Evolutionary conservation across 2,113 vertebrate species (phyloP).

Genomic region (Setophaga petechia): DNA sequence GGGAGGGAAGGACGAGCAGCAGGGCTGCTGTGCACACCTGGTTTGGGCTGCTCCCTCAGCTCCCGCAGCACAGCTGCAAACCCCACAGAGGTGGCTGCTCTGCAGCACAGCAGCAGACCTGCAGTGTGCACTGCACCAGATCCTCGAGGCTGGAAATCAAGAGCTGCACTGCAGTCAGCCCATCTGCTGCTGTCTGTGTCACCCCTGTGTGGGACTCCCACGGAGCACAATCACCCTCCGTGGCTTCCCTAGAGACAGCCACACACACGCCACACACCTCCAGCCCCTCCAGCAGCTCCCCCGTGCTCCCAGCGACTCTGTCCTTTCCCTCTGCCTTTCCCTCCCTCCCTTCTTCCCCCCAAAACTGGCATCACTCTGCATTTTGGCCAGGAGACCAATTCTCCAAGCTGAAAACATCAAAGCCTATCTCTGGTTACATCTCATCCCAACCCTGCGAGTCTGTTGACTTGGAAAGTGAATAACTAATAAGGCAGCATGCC

Average conservation of each 20-base stretch:
- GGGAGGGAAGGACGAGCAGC: background rate
- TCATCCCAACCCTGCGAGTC: background rate
- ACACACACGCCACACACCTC: background rate
- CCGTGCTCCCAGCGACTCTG: background rate
- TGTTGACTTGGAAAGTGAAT: constrained; percentile 42
- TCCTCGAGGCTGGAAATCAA: background rate
- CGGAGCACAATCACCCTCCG: background rate
- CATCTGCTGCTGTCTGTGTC: background rate
- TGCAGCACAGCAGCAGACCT: background rate
- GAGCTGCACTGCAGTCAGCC: background rate
- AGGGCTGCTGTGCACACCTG: background rate
- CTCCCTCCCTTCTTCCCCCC: background rate
- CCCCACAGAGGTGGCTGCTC: background rate
- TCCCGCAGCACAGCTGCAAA: background rate
- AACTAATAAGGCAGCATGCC: constrained; percentile 50
- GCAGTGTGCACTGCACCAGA: background rate
- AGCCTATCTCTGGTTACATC: constrained; percentile 52
- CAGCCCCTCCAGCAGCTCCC: background rate
- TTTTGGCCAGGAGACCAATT: constrained; percentile 2
- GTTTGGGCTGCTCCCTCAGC: background rate
- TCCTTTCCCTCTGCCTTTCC: no score
- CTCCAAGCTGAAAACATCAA: constrained; percentile 44
- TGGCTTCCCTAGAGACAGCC: background rate
- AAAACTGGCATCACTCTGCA: background rate
- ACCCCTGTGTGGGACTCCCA: background rate